Percentiles rank a stretch among this genome's conserved stretches.
These are phyloP conservation scores for Aphidoletes aphidimyza DNA, from an alignment of 2,888 invertebrate species.

Conservation along the genomic window DNA sequence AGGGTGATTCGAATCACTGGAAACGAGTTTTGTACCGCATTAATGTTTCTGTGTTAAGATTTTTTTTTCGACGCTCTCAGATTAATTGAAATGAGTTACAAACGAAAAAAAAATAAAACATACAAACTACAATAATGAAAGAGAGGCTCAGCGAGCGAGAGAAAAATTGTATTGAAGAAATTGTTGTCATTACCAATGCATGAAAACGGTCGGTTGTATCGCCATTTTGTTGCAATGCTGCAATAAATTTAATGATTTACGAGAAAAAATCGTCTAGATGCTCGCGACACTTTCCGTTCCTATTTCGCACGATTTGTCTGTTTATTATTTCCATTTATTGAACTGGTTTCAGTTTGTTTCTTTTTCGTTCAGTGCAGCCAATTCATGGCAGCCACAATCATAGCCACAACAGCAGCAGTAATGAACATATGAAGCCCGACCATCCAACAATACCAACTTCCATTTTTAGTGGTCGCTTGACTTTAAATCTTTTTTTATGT, in stretches of 20 bases:
- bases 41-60: neutral
- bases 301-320: conserved; percentile 44
- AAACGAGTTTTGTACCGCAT: conserved; percentile 33
- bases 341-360: conserved; percentile 32
- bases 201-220: neutral
- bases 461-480: neutral
- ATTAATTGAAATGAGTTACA: conserved; percentile 31
- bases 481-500: neutral
- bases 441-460: neutral
- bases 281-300: conserved; percentile 29
- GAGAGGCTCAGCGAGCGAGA: conserved; percentile 21
- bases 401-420: neutral
- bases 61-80: neutral
- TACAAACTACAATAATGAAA: conserved; percentile 30
- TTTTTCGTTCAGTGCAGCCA: too few relatives aligned
- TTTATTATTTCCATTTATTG: conserved; percentile 51
- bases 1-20: conserved; percentile 51
- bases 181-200: conserved; percentile 41
- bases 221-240: conserved; percentile 46
- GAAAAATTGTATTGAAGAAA: conserved; percentile 21
- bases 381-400: too few relatives aligned
- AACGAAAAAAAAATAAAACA: too few relatives aligned
- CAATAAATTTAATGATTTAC: conserved; percentile 51
- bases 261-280: conserved; percentile 44
- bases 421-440: neutral